These are phyloP conservation scores for Antidorcas marsupialis DNA, from an alignment of 2,113 vertebrate species.

Conservation along the genomic window DNA sequence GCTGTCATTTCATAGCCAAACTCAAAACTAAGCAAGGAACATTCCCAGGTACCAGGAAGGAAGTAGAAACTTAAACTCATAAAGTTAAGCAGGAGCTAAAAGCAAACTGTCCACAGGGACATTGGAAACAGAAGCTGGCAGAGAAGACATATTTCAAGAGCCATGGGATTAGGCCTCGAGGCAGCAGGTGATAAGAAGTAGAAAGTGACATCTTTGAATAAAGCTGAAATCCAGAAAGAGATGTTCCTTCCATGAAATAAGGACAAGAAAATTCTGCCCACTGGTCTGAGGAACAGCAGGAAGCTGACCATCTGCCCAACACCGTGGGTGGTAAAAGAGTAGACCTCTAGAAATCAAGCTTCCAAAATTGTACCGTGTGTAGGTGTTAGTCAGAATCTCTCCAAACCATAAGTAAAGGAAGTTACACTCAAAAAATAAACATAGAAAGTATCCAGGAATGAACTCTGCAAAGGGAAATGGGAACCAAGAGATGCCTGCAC, in stretches of 20 bases:
- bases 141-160: not conserved
- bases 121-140: not conserved
- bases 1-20: not conserved
- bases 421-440: constrained; percentile 44
- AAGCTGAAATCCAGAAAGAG: constrained; percentile 5
- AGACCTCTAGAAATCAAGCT: constrained; percentile 61
- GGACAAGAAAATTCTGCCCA: constrained; percentile 28
- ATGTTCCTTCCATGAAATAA: constrained; percentile 26
- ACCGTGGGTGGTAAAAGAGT: constrained; percentile 39
- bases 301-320: constrained; percentile 60
- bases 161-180: not conserved
- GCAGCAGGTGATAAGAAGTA: not conserved
- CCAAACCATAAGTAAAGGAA: constrained; percentile 44
- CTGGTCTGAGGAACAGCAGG: constrained; percentile 35
- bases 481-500: constrained; percentile 33
- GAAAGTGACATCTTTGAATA: not conserved
- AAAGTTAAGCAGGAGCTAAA: not conserved
- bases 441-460: constrained; percentile 41
- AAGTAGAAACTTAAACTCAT: constrained; percentile 15
- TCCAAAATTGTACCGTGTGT: constrained; percentile 50
- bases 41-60: not conserved
- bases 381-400: constrained; percentile 52
- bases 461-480: constrained; percentile 14
- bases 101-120: not conserved
- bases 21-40: not conserved